Evolutionary conservation across 2,113 vertebrate genomes (phyloP).

Genomic region (Ellobius talpinus): DNA sequence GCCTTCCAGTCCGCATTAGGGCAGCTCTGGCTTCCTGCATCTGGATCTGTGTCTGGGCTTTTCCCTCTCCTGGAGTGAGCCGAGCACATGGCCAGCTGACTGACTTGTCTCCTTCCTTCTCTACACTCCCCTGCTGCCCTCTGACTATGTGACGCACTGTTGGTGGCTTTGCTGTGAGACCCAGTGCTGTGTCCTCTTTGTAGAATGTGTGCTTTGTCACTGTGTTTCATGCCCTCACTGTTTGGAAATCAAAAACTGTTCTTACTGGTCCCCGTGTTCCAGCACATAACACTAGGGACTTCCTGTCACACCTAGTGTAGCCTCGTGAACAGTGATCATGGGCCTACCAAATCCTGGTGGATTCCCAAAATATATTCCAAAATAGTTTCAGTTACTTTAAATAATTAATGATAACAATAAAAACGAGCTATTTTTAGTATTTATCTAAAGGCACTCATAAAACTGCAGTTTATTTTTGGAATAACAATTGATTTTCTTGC

Average conservation of each 20-base stretch:
- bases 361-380: conserved; percentile 28
- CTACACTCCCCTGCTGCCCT: not conserved
- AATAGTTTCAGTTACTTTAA: conserved; percentile 42
- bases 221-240: not conserved
- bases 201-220: not conserved
- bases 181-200: not conserved
- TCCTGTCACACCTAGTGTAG: not conserved
- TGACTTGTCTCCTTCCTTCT: not conserved
- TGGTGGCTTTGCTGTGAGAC: not conserved
- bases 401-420: not conserved
- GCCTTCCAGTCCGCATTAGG: not conserved
- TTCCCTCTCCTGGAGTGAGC: not conserved
- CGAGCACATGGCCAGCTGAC: not conserved
- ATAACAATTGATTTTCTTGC: conserved; percentile 38
- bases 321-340: not conserved
- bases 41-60: not conserved
- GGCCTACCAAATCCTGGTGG: conserved; percentile 1
- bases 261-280: not conserved
- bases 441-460: not conserved
- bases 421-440: not conserved
- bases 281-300: not conserved
- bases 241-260: not conserved
- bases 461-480: conserved; percentile 39
- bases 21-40: not conserved
- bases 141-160: not conserved